Percentiles rank a stretch among this genome's conserved stretches.
Conservation (phyloP, 2,797 vertebrate species). For the Todus mexicanus region DNA sequence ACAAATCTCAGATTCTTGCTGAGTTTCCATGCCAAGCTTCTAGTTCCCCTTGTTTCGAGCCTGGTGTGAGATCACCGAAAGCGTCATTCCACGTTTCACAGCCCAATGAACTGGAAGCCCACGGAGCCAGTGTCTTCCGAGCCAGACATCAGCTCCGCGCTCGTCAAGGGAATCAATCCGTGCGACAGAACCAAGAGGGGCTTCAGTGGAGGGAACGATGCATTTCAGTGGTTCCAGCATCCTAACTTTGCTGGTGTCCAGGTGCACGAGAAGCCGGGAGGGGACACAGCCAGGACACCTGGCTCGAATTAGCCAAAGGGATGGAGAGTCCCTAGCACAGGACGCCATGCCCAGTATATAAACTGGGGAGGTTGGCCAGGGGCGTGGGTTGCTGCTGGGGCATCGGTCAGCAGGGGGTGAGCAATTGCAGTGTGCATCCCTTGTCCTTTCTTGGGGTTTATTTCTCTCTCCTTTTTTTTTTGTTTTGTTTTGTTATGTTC, state of each 20-base stretch:
- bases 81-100: background rate
- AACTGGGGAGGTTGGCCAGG: background rate
- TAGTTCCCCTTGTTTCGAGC: rapidly evolving
- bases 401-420: background rate
- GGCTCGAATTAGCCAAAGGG: background rate
- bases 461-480: background rate
- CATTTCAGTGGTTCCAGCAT: background rate
- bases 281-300: background rate
- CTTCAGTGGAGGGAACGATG: background rate
- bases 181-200: background rate
- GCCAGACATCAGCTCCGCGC: background rate
- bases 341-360: background rate
- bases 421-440: background rate
- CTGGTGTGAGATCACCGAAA: background rate
- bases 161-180: background rate
- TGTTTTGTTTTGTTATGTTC: background rate
- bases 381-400: background rate
- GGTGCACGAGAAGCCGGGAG: too few relatives aligned
- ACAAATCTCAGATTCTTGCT: background rate
- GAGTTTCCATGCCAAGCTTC: background rate
- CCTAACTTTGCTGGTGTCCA: too few relatives aligned
- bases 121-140: background rate
- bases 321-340: background rate
- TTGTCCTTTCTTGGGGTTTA: background rate
- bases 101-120: rapidly evolving